Percentiles rank a stretch among this genome's conserved stretches.
Evolutionary conservation across 2,888 invertebrate species (phyloP).

Genomic region (Torymus texanus): DNA sequence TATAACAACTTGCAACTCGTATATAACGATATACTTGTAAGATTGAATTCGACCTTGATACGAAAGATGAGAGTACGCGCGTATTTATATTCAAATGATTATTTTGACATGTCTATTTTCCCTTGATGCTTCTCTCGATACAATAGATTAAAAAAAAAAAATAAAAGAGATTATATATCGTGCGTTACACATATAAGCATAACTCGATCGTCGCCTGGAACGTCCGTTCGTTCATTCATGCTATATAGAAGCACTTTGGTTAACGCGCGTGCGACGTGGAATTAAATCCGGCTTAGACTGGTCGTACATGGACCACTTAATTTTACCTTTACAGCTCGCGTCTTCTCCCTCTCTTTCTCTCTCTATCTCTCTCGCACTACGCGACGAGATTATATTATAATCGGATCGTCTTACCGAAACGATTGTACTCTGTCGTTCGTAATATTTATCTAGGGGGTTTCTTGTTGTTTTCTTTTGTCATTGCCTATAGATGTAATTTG

Average conservation of each 20-base stretch:
- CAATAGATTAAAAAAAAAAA: too few species aligned
- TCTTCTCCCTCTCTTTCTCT: not conserved
- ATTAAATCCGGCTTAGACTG: conserved; percentile 38
- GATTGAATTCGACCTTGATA: too few species aligned
- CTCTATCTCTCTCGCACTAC: not conserved
- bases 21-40: too few species aligned
- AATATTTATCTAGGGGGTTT: conserved; percentile 5
- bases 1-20: too few species aligned
- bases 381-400: conserved; percentile 11
- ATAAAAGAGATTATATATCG: too few species aligned
- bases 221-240: conserved; percentile 27
- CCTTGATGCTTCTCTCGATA: too few species aligned
- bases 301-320: conserved; percentile 35
- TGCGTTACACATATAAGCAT: not conserved
- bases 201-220: not conserved
- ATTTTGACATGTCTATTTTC: too few species aligned
- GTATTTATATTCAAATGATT: too few species aligned
- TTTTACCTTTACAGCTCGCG: conserved; percentile 28
- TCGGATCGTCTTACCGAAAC: not conserved
- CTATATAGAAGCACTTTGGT: conserved; percentile 24
- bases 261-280: conserved; percentile 8
- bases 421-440: not conserved
- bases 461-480: too few species aligned
- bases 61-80: too few species aligned
- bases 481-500: too few species aligned